Evolutionary conservation across 1,140 invertebrate genomes (phyloP).

Genomic region (Apis cerana): DNA sequence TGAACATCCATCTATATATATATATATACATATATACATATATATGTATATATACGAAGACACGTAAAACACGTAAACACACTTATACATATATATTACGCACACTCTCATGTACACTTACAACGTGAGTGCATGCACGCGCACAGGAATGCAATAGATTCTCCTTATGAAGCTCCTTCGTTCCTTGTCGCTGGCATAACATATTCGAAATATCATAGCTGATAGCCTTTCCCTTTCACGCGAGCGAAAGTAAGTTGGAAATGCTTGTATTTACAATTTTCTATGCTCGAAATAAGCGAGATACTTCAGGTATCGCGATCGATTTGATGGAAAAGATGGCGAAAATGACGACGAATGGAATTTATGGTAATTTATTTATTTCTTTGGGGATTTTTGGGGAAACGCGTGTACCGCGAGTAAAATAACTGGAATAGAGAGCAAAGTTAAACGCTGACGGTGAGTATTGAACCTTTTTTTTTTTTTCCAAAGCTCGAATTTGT

Average conservation of each 20-base stretch:
- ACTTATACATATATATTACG: neutral
- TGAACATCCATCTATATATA: neutral
- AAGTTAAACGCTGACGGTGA: too few relatives aligned
- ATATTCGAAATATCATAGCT: neutral
- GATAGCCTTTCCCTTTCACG: neutral
- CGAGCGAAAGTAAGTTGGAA: too few relatives aligned
- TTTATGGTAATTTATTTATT: too few relatives aligned
- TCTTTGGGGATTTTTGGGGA: too few relatives aligned
- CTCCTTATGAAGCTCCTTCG: constrained; percentile 11
- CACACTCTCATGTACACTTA: constrained; percentile 23
- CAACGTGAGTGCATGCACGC: constrained; percentile 58
- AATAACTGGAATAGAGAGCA: too few relatives aligned
- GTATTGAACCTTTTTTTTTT: too few relatives aligned
- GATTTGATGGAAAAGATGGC: too few relatives aligned
- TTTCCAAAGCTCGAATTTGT: too few relatives aligned
- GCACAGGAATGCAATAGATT: constrained; percentile 54
- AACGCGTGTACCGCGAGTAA: too few relatives aligned
- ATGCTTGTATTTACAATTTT: neutral
- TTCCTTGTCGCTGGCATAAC: constrained; percentile 14
- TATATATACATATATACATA: neutral
- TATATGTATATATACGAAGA: neutral
- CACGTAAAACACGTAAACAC: constrained; percentile 6
- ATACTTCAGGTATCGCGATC: too few relatives aligned
- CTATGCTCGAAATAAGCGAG: neutral
- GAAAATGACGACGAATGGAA: too few relatives aligned